Conservation (phyloP, 2,113 vertebrate genomes). For the Malaclemys terrapin region DNA sequence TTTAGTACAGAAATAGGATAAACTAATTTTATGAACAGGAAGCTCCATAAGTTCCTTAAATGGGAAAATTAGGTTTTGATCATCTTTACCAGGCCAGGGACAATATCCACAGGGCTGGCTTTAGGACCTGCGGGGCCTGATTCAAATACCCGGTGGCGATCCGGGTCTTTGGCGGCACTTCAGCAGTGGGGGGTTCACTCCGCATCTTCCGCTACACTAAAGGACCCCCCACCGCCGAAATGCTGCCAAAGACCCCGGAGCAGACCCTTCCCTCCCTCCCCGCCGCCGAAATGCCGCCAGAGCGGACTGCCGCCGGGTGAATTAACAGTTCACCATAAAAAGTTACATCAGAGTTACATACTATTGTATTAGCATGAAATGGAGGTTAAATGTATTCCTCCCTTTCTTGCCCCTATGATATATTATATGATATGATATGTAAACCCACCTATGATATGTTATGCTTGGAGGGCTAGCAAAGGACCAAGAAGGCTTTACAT, state of each 20-base stretch:
- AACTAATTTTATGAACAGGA: not conserved
- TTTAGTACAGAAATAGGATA: not conserved
- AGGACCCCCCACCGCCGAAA: too few relatives aligned
- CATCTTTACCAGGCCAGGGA: not conserved
- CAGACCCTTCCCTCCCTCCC: too few relatives aligned
- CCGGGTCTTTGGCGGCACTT: too few relatives aligned
- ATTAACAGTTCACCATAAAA: slow-evolving; percentile 72
- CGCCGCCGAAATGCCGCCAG: too few relatives aligned
- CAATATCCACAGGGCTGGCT: not conserved
- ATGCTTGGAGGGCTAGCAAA: not conserved
- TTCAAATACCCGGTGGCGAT: too few relatives aligned
- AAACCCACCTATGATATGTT: accelerated
- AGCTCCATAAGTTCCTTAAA: not conserved
- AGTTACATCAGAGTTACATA: slow-evolving; percentile 50
- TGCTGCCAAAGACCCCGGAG: too few relatives aligned
- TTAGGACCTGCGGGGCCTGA: too few relatives aligned
- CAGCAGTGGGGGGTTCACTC: too few relatives aligned
- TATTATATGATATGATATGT: not conserved
- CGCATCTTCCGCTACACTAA: too few relatives aligned
- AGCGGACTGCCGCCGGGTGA: too few relatives aligned
- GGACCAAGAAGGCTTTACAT: not conserved
- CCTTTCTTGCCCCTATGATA: not conserved
- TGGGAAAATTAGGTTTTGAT: not conserved
- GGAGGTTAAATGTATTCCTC: not conserved
- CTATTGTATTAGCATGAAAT: slow-evolving; percentile 48